Base-by-base conservation (phyloP, 1,140 invertebrate species). In the Polypedilum vanderplanki region DNA sequence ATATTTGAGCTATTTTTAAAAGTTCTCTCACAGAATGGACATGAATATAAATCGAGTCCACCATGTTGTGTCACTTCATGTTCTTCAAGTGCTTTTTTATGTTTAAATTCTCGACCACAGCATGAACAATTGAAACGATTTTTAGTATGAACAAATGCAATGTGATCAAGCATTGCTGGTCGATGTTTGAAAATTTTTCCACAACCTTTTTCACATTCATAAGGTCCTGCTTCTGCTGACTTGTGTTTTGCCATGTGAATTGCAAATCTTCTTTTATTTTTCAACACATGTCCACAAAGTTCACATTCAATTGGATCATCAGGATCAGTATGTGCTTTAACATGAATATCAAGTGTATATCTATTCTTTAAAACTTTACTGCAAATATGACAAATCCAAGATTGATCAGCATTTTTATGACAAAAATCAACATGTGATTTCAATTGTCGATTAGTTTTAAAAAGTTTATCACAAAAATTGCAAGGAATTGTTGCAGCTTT, bases 1-100 rank as follows among this genome's bases (percentile, higher is more conserved):
- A 81, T 80, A 74, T 82, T 82, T 7, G 80, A 80, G 76, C 81
- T 81, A 18, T 80, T 81, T 41, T 82, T 82, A 75, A 82, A 82
- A 7, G 80, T 82, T 74, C 79, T 78, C 0, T 80, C 78, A 65
- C 81, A 83, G 75, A 81, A 79, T 5, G 79, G 80, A 75, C 81
- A 83, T 74, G 77, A 80, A 76, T 83, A 83, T 9, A 82, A 76
- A 17, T 79, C 78, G 74, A 82, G 80, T 12, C 81, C 81, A 0
- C 80, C 81, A n/a, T 83, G 81, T 15, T 57, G 46, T 18, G 77
- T 78, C 15, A 80, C 76, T 79, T 82, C 81, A 77, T 83, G 81
- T 75, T 83, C 81, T 76, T 82, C 0, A 79, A 77, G 17, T 7
- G 7, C 46, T 15, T 24, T 74, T 40, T 10, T 7, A n/a, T 75